Evolutionary conservation across 2,888 invertebrate genomes (phyloP).

Genomic region (Drosophila borborema): DNA sequence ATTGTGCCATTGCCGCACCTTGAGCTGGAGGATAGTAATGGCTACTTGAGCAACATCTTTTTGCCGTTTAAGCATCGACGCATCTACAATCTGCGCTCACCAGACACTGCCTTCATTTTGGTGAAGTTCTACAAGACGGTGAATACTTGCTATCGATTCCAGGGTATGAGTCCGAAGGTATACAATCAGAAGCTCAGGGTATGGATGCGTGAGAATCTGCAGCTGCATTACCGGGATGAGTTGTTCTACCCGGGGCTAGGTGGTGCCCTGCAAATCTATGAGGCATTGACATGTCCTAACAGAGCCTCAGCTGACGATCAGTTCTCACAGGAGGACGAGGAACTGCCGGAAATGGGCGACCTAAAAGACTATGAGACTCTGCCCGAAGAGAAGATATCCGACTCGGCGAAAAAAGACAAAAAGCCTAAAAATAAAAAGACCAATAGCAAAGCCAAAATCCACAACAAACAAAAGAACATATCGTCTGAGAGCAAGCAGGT

Average conservation of each 20-base stretch:
- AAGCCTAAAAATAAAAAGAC: background rate
- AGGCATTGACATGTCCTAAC: constrained; percentile 44
- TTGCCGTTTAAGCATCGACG: constrained; percentile 81
- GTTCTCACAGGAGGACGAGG: background rate
- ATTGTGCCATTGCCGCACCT: constrained; percentile 82
- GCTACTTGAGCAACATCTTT: constrained; percentile 80
- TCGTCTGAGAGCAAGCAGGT: constrained; percentile 16
- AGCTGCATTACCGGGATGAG: constrained; percentile 80
- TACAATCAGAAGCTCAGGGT: constrained; percentile 79
- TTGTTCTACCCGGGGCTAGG: constrained; percentile 84
- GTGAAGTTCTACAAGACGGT: constrained; percentile 81
- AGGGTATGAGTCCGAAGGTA: constrained; percentile 66
- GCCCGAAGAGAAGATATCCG: constrained; percentile 14
- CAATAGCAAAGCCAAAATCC: background rate
- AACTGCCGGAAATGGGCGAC: background rate
- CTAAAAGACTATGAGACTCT: constrained; percentile 37
- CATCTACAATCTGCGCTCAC: constrained; percentile 80
- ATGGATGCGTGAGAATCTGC: constrained; percentile 81
- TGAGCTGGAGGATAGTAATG: constrained; percentile 68
- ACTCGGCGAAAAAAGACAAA: background rate
- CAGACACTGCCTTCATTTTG: constrained; percentile 75
- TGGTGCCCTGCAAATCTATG: constrained; percentile 78
- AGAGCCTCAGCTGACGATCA: background rate
- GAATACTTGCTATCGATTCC: constrained; percentile 80
- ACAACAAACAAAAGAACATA: background rate